phyloP scores from a whole-genome alignment of 2,888 invertebrate genomes.

The Epiblema foenella region DNA sequence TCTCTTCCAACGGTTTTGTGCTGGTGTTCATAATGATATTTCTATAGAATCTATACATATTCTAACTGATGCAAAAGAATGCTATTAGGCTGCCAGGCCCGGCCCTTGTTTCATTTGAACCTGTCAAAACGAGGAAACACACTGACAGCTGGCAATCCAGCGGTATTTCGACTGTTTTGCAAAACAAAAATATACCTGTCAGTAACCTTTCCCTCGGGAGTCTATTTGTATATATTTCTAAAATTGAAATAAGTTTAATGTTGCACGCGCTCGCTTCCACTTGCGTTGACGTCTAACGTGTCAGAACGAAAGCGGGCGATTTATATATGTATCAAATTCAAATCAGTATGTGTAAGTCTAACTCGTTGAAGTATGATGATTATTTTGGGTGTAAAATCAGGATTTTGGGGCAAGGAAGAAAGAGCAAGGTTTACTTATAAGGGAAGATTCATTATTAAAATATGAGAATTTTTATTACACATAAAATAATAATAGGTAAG shows the following conservation, averaged over 20 bases:
- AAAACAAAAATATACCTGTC: conserved; percentile 13
- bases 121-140: conserved; percentile 27
- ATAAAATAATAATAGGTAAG: no score
- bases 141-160: conserved; percentile 34
- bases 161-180: conserved; percentile 11
- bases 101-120: conserved; percentile 17
- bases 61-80: conserved; percentile 1
- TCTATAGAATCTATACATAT: background rate
- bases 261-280: background rate
- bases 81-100: conserved; percentile 15
- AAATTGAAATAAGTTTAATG: background rate
- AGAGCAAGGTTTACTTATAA: no score
- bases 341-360: no score
- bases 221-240: background rate
- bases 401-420: no score
- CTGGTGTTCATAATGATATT: no score
- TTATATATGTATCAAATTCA: background rate
- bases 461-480: no score
- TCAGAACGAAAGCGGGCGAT: background rate
- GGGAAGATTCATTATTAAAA: no score
- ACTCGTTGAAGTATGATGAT: no score
- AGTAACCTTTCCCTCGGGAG: background rate
- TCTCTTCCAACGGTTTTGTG: no score
- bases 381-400: no score
- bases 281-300: background rate